Evolutionary conservation across 2,888 invertebrate genomes (phyloP), one percentile per base, ranked within the genome.

Genomic region (Coronaproctus castanopsis): DNA sequence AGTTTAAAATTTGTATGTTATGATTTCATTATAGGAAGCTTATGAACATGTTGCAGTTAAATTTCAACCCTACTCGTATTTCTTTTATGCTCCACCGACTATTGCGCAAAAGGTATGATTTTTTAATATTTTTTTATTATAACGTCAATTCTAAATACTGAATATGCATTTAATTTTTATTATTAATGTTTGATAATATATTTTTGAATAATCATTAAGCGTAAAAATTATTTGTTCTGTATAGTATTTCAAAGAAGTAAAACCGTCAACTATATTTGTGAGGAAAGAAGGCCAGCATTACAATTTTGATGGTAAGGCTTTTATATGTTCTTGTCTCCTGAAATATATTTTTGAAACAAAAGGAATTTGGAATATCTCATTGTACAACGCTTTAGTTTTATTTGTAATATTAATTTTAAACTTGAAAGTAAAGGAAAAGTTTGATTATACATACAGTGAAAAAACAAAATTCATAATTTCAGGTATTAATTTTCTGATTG

Each of bases 61-160:
- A 67, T 85, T 87, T 72, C 88, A 90, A 71, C 83, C 89, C 8
- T 81, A 87, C 68, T 82, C 85, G 58, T 91, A 87, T 76, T 95
- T 93, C 72, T 93, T 87, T 74, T 79, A 82, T 53, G 81, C 84
- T 65, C 76, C 80, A 58, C 78, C 79, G 66, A 81, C 80, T 65
- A 75, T 85, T 55, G 80, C 83, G 3, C 80, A 78, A 63, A 79
- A 80, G 62, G 66, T 65, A 62, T 36, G 61, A 21, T 20, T 10
- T 20, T 54, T 54, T 53, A 51, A 22, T 20, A 49, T 22, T 3
- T 20, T 20, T 24, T 24, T 52, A 50, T 53, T 21, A 64, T 64
- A 55, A 62, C 21, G 24, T 52, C 18, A 23, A 20, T 49, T 54
- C 23, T 36, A 14, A 21, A 63, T 63, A 52, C 62, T 64, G 54